Base-by-base conservation (phyloP, 2,113 vertebrate species). In the Spizaetus ornatus region DNA sequence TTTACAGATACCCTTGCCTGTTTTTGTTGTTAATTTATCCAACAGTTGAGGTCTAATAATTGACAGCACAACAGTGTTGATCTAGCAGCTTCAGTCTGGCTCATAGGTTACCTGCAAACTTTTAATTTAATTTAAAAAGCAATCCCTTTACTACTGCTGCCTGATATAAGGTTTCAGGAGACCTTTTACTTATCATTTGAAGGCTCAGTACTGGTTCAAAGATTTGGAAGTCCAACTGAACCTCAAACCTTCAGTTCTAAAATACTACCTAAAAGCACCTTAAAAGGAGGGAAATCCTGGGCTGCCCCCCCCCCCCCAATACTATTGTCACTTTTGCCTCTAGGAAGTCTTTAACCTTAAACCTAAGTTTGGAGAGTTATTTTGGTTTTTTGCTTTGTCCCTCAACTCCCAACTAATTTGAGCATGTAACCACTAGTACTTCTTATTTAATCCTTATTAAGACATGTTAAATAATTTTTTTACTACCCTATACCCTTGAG, bases 261-360 rank as follows among this genome's bases (percentile, higher is more conserved):
- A 90, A 38, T 34, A n/a, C 9, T 74, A 38, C 16, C 23, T 40
- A 55, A 84, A 86, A 69, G 18, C 66, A 38, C 15, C 18, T 40
- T 47, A 84, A 83, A 69, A 23, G 5, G 21, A 1, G 6, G 16
- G 4, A 53, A 87, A 38, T 7, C 5, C 9, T n/a, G n/a, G n/a
- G n/a, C n/a, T n/a, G n/a, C 8, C 32, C 8, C 7, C 19, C 9
- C 14, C 21, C 10, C 6, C 9, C 5, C 2, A 9, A 2, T 23
- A 81, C 4, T 52, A 16, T 9, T 43, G 13, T 36, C 22, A 56
- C 8, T 65, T 89, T 53, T 69, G 23, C 32, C 26, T 85, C 42
- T 66, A 70, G 3, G 36, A 92, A 86, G 7, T 40, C 53, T 92
- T 86, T 45, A 82, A 72, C 21, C 31, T 67, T 81, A 62, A 40